Conservation (phyloP, 1,140 invertebrate genomes). For the Neodiprion pinetum region DNA sequence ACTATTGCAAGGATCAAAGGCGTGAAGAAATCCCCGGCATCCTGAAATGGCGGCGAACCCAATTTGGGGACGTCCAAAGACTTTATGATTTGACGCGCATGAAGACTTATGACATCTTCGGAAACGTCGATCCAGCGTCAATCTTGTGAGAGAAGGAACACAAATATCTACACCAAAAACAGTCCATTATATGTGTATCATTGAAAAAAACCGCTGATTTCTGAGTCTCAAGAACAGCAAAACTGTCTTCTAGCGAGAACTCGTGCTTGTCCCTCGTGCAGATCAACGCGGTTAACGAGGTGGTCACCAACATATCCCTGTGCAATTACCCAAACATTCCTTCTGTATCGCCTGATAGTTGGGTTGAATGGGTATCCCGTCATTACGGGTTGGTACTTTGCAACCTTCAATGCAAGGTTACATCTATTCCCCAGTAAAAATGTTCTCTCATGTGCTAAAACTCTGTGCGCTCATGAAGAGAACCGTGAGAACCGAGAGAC, state of each 20-base stretch:
- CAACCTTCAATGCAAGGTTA: not conserved
- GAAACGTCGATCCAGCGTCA: slow-evolving; percentile 26
- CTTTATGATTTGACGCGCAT: slow-evolving; percentile 21
- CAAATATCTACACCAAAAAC: not conserved
- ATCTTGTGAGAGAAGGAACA: slow-evolving; percentile 30
- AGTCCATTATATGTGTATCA: not conserved
- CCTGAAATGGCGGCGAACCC: slow-evolving; percentile 14
- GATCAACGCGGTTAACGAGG: slow-evolving; percentile 48
- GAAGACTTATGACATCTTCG: slow-evolving; percentile 34
- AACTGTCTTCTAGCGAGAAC: slow-evolving; percentile 51
- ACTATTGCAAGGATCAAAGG: not conserved
- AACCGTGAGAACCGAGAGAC: slow-evolving; percentile 9
- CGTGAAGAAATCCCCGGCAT: not conserved
- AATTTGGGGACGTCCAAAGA: slow-evolving; percentile 19
- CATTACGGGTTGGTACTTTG: slow-evolving; percentile 59
- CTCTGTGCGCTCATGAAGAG: not conserved
- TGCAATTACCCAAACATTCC: slow-evolving; percentile 64
- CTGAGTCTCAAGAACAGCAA: not conserved
- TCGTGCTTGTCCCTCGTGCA: slow-evolving; percentile 55
- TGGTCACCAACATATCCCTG: slow-evolving; percentile 60
- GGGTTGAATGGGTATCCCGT: slow-evolving; percentile 62
- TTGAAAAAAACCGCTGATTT: not conserved
- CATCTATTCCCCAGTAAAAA: not conserved
- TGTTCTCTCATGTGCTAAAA: not conserved
- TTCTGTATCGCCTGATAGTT: slow-evolving; percentile 57